phyloP scores from a whole-genome alignment of 2,888 invertebrate species.

The Embidobia sp. region DNA sequence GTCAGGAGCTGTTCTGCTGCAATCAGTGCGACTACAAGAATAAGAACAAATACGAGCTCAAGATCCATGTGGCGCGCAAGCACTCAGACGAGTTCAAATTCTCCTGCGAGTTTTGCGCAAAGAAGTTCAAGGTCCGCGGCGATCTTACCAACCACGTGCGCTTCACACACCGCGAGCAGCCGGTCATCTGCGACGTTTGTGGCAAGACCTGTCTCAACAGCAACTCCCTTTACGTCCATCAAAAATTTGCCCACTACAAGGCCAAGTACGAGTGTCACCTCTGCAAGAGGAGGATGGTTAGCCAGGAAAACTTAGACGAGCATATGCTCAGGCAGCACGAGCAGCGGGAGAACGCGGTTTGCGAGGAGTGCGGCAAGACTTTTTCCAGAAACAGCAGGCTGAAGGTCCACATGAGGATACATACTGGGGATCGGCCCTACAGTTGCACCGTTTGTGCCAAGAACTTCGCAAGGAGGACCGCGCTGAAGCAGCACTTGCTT shows the following conservation, averaged over 20 bases:
- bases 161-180: slow-evolving; percentile 76
- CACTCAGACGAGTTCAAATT: slow-evolving; percentile 71
- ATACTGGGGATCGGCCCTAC: slow-evolving; percentile 78
- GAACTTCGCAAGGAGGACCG: slow-evolving; percentile 76
- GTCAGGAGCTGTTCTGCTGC: slow-evolving; percentile 69
- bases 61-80: slow-evolving; percentile 73
- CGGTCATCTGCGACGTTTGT: slow-evolving; percentile 76
- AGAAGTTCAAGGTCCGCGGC: slow-evolving; percentile 76
- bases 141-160: slow-evolving; percentile 76
- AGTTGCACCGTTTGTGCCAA: slow-evolving; percentile 76
- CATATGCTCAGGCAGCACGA: slow-evolving; percentile 79
- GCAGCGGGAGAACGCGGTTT: slow-evolving; percentile 77
- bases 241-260: slow-evolving; percentile 78
- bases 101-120: slow-evolving; percentile 72
- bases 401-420: slow-evolving; percentile 79
- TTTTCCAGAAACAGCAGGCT: slow-evolving; percentile 77
- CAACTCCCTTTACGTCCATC: slow-evolving; percentile 76
- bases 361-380: slow-evolving; percentile 80
- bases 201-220: slow-evolving; percentile 77
- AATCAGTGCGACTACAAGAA: slow-evolving; percentile 74
- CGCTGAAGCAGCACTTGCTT: slow-evolving; percentile 77
- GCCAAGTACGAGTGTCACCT: slow-evolving; percentile 78
- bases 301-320: slow-evolving; percentile 81
- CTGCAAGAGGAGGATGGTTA: slow-evolving; percentile 80
- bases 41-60: slow-evolving; percentile 75